Percentiles rank a stretch among this genome's conserved stretches.
phyloP scores from a whole-genome alignment of 2,113 vertebrate genomes.

The Campylomormyrus tamandua region DNA sequence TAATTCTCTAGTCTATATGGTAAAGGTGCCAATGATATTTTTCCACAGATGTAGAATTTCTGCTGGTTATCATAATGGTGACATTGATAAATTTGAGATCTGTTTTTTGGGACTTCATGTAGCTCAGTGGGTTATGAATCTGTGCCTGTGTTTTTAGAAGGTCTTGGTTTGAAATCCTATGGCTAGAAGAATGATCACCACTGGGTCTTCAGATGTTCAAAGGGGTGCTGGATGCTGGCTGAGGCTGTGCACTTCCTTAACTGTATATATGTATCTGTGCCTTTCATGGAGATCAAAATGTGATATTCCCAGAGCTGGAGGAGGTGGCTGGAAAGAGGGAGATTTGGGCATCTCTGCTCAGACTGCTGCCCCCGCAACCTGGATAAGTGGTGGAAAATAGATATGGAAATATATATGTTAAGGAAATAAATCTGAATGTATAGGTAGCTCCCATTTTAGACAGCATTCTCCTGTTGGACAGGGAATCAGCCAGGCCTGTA shows the following conservation, averaged over 20 bases:
- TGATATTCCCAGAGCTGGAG: background rate
- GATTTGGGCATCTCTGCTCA: background rate
- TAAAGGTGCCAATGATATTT: background rate
- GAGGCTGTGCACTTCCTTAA: background rate
- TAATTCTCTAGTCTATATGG: background rate
- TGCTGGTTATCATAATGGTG: background rate
- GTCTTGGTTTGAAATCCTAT: background rate
- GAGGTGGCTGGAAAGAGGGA: background rate
- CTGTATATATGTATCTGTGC: background rate
- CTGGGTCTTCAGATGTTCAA: background rate
- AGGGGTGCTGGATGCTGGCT: background rate
- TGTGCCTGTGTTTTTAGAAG: background rate
- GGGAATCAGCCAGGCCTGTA: background rate
- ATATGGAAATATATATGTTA: background rate
- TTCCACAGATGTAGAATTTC: background rate
- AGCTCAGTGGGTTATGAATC: background rate
- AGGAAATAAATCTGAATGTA: background rate
- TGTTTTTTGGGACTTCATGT: background rate
- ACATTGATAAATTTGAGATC: background rate
- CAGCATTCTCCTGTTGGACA: background rate
- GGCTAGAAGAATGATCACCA: background rate
- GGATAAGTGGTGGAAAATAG: background rate
- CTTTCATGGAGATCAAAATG: background rate
- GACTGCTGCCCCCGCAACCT: background rate
- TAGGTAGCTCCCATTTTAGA: background rate